Evolutionary conservation across 2,113 vertebrate species (phyloP), one percentile per base, ranked within the genome.

Genomic region (Proteles cristata): DNA sequence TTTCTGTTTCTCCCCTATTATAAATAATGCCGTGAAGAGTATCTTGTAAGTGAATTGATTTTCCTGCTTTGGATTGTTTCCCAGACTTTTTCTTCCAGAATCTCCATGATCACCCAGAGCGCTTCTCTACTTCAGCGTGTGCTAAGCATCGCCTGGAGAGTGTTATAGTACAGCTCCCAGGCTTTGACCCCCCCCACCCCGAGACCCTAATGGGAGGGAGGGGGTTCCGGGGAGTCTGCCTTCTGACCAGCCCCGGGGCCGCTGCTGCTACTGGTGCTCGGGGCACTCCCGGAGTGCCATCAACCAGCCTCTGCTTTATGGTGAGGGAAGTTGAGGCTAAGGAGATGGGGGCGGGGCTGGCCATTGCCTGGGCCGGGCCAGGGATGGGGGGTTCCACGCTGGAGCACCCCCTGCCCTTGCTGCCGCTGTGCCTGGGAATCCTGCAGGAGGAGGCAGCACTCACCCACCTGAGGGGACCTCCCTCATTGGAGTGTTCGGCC

Each of bases 31-130:
- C 12, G 6, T 80, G 82, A 86, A 71, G 82, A 74, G 0, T 53
- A 5, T 82, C 33, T n/a, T 77, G 31, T 66, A 8, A 77, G 91
- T 88, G 53, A 43, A 55, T 86, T 48, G 43, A 17, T 89, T 91
- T 94, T 92, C 39, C 17, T 33, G 11, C 73, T 71, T 92, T 50
- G 80, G 66, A 45, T 58, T 25, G 28, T 76, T 88, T 81, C 93
- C 71, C 39, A 55, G 82, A 33, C 83, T 66, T 82, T 73, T 61
- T 66, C 88, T 89, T 85, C 86, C 76, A 48, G 88, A 74, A 80
- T 89, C 84, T 84, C 7, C 2, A 11, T 26, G 39, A 25, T 69
- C 45, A 35, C 74, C 55, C n/a, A 61, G 81, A 48, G 14, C 23
- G 19, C 23, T 73, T 77, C 31, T 76, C n/a, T 45, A 17, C 12